Percentiles rank a stretch among this genome's conserved stretches.
Evolutionary conservation across 2,113 vertebrate species (phyloP).

Genomic region (Cheilinus undulatus): DNA sequence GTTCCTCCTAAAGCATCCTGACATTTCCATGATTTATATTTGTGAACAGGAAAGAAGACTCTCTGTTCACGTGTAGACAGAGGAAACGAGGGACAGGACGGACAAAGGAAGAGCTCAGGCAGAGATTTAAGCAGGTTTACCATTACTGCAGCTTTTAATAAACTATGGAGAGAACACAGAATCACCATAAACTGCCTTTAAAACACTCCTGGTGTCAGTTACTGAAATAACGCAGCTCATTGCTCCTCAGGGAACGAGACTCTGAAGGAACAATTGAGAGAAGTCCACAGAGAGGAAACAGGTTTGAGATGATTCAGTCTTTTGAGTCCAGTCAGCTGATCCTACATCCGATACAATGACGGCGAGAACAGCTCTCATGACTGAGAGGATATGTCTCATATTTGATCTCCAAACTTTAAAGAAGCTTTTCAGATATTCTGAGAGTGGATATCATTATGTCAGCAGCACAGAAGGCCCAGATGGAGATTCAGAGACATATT

Average conservation of each 20-base stretch:
- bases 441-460: not conserved
- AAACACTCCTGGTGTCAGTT: constrained; percentile 38
- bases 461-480: not conserved
- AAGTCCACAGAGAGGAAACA: constrained; percentile 36
- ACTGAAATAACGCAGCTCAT: constrained; percentile 46
- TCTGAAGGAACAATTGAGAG: constrained; percentile 4
- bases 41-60: too few relatives aligned
- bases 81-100: too few relatives aligned
- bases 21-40: too few relatives aligned
- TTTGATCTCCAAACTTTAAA: not conserved
- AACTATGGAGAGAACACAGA: constrained; percentile 7
- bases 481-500: not conserved
- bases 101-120: too few relatives aligned
- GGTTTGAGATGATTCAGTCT: constrained; percentile 16
- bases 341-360: too few relatives aligned
- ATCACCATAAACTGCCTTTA: constrained; percentile 11
- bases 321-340: too few relatives aligned
- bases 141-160: constrained; percentile 27
- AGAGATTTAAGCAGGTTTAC: constrained; percentile 19
- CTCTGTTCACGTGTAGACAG: too few relatives aligned
- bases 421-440: not conserved
- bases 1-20: too few relatives aligned
- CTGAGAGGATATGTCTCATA: too few relatives aligned
- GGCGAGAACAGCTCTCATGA: too few relatives aligned
- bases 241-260: constrained; percentile 32